Conservation (phyloP, 2,888 invertebrate genomes). For the Cremastinae sp. region DNA sequence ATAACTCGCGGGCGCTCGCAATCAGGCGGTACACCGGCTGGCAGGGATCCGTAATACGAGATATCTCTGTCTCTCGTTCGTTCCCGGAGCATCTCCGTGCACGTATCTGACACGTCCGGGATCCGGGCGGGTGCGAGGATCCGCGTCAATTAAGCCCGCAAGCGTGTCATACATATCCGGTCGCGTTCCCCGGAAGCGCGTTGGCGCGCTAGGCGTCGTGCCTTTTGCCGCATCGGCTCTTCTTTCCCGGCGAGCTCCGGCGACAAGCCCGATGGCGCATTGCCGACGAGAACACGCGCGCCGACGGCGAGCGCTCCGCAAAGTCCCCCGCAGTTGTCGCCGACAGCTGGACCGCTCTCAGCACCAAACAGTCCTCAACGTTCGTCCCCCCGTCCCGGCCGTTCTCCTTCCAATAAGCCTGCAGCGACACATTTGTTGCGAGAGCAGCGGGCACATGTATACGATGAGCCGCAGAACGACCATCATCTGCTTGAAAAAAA, state of each 20-base stretch:
- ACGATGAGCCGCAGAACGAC: no score
- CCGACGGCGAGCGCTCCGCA: conserved; percentile 46
- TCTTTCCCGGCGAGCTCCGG: conserved; percentile 8
- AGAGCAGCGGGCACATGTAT: no score
- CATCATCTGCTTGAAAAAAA: no score
- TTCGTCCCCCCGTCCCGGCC: conserved; percentile 26
- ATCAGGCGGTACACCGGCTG: conserved; percentile 49
- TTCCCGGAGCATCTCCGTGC: conserved; percentile 13
- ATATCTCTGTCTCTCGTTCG: conserved; percentile 5
- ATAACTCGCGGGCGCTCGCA: conserved; percentile 54
- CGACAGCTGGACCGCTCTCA: conserved; percentile 53
- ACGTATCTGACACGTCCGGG: conserved; percentile 35
- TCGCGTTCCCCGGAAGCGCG: conserved; percentile 3
- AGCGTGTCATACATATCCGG: conserved; percentile 28
- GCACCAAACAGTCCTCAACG: conserved; percentile 35
- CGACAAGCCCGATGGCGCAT: conserved; percentile 28
- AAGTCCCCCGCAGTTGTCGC: conserved; percentile 57
- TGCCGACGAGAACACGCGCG: conserved; percentile 34
- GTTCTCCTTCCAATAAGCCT: no score
- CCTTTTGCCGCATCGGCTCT: not conserved
- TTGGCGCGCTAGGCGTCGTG: not conserved
- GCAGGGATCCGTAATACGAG: conserved; percentile 34
- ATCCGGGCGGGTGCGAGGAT: conserved; percentile 16
- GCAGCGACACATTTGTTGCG: no score
- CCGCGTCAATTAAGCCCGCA: conserved; percentile 39